Evolutionary conservation across 2,797 vertebrate species (phyloP).

Genomic region (Pristis pectinata): DNA sequence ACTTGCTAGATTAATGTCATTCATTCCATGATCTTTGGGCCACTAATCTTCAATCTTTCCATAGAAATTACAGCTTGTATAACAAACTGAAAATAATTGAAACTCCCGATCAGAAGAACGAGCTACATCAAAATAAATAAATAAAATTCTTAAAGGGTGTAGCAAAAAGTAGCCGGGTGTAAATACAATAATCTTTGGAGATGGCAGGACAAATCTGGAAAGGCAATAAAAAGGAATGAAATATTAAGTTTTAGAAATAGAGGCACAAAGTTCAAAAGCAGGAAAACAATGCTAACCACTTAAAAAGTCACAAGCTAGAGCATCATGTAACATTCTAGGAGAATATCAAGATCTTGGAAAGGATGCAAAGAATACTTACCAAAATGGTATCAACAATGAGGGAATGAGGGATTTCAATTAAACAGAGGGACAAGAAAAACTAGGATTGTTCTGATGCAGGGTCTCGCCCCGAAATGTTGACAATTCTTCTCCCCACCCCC

Average conservation of each 20-base stretch:
- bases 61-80: neutral
- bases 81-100: neutral
- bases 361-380: neutral
- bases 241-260: neutral
- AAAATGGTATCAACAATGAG: neutral
- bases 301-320: neutral
- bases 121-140: neutral
- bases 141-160: neutral
- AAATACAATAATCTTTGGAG: neutral
- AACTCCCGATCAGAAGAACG: neutral
- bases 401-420: neutral
- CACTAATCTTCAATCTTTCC: neutral
- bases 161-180: neutral
- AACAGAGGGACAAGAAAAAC: neutral
- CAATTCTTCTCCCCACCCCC: too few species aligned
- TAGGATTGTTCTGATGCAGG: neutral
- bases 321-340: neutral
- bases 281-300: neutral
- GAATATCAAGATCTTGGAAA: neutral
- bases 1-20: neutral
- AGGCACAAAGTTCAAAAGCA: neutral
- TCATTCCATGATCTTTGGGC: neutral
- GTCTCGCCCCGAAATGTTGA: too few species aligned
- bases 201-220: neutral
- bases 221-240: neutral